These are phyloP conservation scores for Tinamus guttatus DNA, from an alignment of 2,113 vertebrate species.

Conservation along the genomic window DNA sequence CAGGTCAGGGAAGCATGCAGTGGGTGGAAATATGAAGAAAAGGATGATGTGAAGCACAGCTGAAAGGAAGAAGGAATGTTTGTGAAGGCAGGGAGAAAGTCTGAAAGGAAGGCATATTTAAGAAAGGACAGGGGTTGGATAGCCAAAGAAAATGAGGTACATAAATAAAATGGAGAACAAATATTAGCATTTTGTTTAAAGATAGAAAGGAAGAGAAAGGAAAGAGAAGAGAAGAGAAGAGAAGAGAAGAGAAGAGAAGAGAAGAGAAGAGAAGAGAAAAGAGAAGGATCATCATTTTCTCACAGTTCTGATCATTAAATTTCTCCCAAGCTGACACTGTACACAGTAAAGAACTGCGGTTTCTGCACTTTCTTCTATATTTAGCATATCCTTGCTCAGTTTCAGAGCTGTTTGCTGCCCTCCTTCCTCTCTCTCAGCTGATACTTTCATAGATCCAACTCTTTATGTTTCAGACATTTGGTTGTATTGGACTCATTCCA, in stretches of 20 bases:
- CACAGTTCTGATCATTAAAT: background rate
- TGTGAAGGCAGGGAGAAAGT: background rate
- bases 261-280: no score
- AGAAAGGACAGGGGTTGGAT: background rate
- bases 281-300: background rate
- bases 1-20: background rate
- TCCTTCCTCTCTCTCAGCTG: background rate
- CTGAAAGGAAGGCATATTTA: background rate
- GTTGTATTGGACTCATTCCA: background rate
- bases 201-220: background rate
- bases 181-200: background rate
- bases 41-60: background rate
- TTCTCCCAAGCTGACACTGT: background rate
- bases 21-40: background rate
- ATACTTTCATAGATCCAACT: background rate
- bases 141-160: background rate
- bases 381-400: background rate
- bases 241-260: no score
- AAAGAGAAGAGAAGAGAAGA: no score
- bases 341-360: background rate
- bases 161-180: background rate
- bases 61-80: background rate
- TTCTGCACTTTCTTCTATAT: background rate
- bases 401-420: background rate
- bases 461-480: background rate